Evolutionary conservation across 2,888 invertebrate genomes (phyloP).

Genomic region (Drosophila anomalata): DNA sequence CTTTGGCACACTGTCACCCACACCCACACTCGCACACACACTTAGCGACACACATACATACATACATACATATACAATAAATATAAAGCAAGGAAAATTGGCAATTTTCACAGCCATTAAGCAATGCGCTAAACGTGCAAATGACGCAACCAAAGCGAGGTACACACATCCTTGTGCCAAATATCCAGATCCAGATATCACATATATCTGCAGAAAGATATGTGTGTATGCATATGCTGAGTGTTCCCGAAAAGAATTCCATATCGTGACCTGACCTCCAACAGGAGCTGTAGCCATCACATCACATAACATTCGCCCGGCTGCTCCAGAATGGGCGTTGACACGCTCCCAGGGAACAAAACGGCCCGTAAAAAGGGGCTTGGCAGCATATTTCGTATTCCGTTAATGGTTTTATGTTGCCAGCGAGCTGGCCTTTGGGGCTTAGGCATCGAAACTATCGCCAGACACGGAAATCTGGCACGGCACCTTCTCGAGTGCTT

Average conservation of each 20-base stretch:
- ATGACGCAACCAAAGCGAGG: slow-evolving; percentile 65
- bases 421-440: slow-evolving; percentile 14
- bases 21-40: slow-evolving; percentile 1
- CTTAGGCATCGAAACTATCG: slow-evolving; percentile 48
- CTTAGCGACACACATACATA: slow-evolving; percentile 7
- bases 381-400: slow-evolving; percentile 54
- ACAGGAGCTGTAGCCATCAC: slow-evolving; percentile 19
- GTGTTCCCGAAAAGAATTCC: slow-evolving; percentile 59
- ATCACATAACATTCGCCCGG: slow-evolving; percentile 15
- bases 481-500: slow-evolving; percentile 43
- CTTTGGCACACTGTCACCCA: slow-evolving; percentile 20
- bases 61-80: slow-evolving; percentile 19
- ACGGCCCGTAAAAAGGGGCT: slow-evolving; percentile 37
- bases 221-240: slow-evolving; percentile 30
- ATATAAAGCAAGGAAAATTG: slow-evolving; percentile 36
- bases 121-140: slow-evolving; percentile 60
- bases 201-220: not conserved
- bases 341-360: slow-evolving; percentile 51
- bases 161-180: slow-evolving; percentile 43
- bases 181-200: slow-evolving; percentile 53
- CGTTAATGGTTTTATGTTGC: slow-evolving; percentile 77
- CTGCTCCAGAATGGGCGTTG: slow-evolving; percentile 61
- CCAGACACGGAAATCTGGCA: slow-evolving; percentile 60
- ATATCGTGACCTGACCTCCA: slow-evolving; percentile 62
- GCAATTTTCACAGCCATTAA: slow-evolving; percentile 54